Evolutionary conservation across 2,113 vertebrate species (phyloP).

Genomic region (Albula glossodonta): DNA sequence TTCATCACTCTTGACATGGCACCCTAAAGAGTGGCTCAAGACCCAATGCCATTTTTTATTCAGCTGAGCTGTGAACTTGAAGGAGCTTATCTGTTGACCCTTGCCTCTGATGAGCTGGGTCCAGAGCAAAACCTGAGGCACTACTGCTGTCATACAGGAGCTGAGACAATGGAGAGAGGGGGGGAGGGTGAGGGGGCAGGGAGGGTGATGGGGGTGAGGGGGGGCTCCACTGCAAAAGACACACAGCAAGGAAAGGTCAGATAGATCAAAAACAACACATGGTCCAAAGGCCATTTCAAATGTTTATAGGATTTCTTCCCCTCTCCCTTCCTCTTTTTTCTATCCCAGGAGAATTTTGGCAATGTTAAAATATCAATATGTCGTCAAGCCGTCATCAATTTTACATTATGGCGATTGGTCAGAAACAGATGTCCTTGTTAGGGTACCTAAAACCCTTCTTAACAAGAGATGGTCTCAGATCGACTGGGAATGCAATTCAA

Average conservation of each 20-base stretch:
- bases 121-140: slow-evolving; percentile 19
- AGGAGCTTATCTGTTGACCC: slow-evolving; percentile 30
- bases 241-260: slow-evolving; percentile 21
- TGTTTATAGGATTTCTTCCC: slow-evolving; percentile 3
- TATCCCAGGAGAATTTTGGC: background rate
- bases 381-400: background rate
- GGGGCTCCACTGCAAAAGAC: background rate
- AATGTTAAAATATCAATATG: slow-evolving; percentile 14
- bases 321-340: background rate
- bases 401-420: background rate
- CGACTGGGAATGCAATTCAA: background rate
- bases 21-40: slow-evolving; percentile 25
- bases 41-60: slow-evolving; percentile 30
- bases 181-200: background rate
- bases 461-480: background rate
- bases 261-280: slow-evolving; percentile 24
- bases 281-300: slow-evolving; percentile 1
- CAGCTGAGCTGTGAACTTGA: slow-evolving; percentile 31
- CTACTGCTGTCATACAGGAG: background rate
- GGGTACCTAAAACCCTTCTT: background rate
- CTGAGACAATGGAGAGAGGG: background rate
- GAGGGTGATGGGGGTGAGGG: background rate
- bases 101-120: slow-evolving; percentile 21
- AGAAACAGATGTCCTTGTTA: slow-evolving; percentile 7
- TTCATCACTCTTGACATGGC: slow-evolving; percentile 30